phyloP scores from a whole-genome alignment of 2,113 vertebrate genomes.

The Mugil cephalus region DNA sequence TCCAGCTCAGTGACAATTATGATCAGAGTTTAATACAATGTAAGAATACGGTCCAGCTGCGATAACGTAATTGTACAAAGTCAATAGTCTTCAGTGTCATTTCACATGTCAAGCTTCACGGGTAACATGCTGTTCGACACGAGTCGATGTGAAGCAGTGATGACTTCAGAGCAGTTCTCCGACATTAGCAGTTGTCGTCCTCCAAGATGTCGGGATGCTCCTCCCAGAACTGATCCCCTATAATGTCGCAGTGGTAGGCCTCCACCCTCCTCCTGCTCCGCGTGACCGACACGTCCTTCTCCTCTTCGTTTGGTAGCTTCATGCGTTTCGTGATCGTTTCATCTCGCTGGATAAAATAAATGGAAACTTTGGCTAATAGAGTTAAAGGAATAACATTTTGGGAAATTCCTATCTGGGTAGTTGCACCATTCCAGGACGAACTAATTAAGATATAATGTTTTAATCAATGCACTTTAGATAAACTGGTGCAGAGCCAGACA shows the following conservation, averaged over 20 bases:
- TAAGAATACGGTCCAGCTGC: constrained; percentile 5
- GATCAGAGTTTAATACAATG: constrained; percentile 27
- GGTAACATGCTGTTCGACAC: background rate
- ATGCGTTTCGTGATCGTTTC: constrained; percentile 87
- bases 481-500: too few species aligned
- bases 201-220: constrained; percentile 90
- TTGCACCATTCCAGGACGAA: too few species aligned
- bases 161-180: background rate
- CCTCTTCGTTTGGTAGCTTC: constrained; percentile 84
- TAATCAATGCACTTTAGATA: too few species aligned
- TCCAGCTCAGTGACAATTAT: background rate
- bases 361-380: background rate
- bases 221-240: constrained; percentile 95
- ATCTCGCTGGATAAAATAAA: constrained; percentile 79
- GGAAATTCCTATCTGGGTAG: too few species aligned
- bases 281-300: constrained; percentile 85
- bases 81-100: background rate
- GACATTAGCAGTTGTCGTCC: constrained; percentile 82
- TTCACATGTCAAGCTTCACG: background rate
- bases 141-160: constrained; percentile 1
- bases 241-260: constrained; percentile 89
- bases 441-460: too few species aligned
- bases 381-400: background rate
- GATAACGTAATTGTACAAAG: too few species aligned
- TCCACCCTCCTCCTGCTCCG: constrained; percentile 84